Evolutionary conservation across 2,888 invertebrate genomes (phyloP).

Genomic region (Zonitis immaculata): DNA sequence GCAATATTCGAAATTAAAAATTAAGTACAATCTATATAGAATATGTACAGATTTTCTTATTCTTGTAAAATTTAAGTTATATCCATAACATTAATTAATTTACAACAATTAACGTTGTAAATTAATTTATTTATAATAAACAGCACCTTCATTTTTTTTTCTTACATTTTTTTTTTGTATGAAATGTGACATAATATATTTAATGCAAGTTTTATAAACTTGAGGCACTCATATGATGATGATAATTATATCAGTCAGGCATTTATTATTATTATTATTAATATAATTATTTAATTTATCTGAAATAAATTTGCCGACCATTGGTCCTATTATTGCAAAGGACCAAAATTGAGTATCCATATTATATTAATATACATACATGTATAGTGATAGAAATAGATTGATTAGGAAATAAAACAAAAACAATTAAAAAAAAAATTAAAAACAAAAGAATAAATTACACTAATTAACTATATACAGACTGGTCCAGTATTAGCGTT

Average conservation of each 20-base stretch:
- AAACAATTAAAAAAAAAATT: too few relatives aligned
- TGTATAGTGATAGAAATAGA: background rate
- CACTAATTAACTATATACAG: constrained; percentile 39
- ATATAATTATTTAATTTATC: background rate
- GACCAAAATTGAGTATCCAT: constrained; percentile 23
- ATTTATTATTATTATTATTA: constrained; percentile 29
- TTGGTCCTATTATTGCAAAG: constrained; percentile 24
- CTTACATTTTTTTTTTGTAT: too few relatives aligned
- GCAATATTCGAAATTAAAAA: too few relatives aligned
- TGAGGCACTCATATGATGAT: constrained; percentile 59
- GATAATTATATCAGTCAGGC: constrained; percentile 55
- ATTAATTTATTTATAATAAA: too few relatives aligned
- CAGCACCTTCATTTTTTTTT: constrained; percentile 10
- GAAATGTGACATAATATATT: constrained; percentile 9
- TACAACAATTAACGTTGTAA: too few relatives aligned
- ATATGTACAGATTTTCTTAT: too few relatives aligned
- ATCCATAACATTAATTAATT: too few relatives aligned
- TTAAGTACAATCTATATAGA: constrained; percentile 20
- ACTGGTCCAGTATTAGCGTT: too few relatives aligned
- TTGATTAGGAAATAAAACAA: constrained; percentile 15
- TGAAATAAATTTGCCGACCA: constrained; percentile 28
- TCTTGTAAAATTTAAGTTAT: too few relatives aligned
- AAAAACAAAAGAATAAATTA: constrained; percentile 31
- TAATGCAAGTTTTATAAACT: constrained; percentile 1
- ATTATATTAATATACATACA: too few relatives aligned